Evolutionary conservation across 2,113 vertebrate species (phyloP).

Genomic region (Regulus satrapa): DNA sequence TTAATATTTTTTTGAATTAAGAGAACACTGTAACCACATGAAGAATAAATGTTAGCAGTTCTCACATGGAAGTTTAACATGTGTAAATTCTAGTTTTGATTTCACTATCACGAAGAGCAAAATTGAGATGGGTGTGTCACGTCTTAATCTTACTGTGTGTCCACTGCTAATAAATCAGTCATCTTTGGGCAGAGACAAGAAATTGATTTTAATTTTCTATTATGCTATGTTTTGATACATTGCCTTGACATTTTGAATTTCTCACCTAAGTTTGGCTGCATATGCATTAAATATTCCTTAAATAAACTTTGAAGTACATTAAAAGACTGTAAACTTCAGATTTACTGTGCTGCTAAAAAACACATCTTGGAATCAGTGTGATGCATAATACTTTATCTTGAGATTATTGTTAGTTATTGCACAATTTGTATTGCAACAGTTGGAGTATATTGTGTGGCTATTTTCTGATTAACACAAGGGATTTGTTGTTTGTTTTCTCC

Average conservation of each 20-base stretch:
- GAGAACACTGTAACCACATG: background rate
- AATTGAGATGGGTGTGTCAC: background rate
- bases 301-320: background rate
- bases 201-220: background rate
- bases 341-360: background rate
- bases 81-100: background rate
- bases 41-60: background rate
- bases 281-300: background rate
- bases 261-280: background rate
- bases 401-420: background rate
- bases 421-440: background rate
- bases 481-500: background rate
- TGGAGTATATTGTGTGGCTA: background rate
- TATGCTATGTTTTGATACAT: background rate
- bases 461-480: background rate
- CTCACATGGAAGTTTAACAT: background rate
- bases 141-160: background rate
- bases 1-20: background rate
- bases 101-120: rapidly evolving
- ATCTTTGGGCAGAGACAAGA: background rate
- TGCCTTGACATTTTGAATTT: background rate
- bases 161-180: background rate
- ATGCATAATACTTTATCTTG: background rate
- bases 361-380: background rate
- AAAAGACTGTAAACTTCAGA: background rate